Evolutionary conservation across 2,888 invertebrate genomes (phyloP), one percentile per base, ranked within the genome.

Genomic region (Scelioninae gen. 1): DNA sequence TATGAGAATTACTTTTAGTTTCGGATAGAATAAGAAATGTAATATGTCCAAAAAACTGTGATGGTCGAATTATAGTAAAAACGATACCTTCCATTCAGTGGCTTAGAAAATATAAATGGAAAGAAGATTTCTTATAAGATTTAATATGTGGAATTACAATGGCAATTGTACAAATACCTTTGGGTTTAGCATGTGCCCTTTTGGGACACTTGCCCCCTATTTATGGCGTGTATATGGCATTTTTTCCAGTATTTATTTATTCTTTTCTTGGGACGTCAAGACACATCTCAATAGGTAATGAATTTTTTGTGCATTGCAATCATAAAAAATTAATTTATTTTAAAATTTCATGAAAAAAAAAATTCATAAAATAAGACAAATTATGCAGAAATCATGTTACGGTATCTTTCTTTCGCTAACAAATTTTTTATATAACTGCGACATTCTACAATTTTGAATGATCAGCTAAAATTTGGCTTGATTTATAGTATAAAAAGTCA

Each of bases 131-230:
- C 7, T 78, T 95, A 0, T 93, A 94, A n/a, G 97, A 98, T 92
- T 88, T 96, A 8, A 94, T 96, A 51, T 94, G 97, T 15, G 97
- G 97, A 2, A 93, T 96, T 53, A 97, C 97, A 0, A 96, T 97
- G 7, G 97, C 96, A 45, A 94, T 97, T 66, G 96, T 97, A 95
- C 96, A 96, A 89, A 96, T 97, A 88, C 97, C 97, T 0, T 96
- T 97, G 93, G 96, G 95, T 91, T 92, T 94, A 93, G 94, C 94
- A 0, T 94, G 94, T 87, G 94, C 93, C 7, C 89, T 94, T 66
- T 87, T 94, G 68, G 94, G 93, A 74, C 93, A 94, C 82, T 92
- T 94, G 23, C 93, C 93, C 68, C 93, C 94, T 38, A 92, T 94
- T 45, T 90, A 93, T 66, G 94, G 94, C 45, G 93, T 94, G 83